Percentiles rank a stretch among this genome's conserved stretches.
Evolutionary conservation across 2,888 invertebrate genomes (phyloP).

Genomic region (Cordilura impudica): DNA sequence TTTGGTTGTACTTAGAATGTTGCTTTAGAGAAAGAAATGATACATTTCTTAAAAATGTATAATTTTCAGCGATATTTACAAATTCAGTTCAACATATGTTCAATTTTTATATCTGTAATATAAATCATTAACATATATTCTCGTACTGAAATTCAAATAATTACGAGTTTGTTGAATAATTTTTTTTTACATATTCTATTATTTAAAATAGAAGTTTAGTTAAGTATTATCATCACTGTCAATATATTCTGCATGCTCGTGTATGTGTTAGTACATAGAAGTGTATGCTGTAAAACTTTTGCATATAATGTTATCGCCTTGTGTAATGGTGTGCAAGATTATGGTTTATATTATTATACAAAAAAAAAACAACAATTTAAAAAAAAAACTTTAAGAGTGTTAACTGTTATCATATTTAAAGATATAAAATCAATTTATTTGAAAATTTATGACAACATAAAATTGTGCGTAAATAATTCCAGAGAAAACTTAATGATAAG

Average conservation of each 20-base stretch:
- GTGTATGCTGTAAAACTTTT: constrained; percentile 34
- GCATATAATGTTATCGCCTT: constrained; percentile 51
- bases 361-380: neutral
- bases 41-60: no score
- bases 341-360: constrained; percentile 26
- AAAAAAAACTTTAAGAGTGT: neutral
- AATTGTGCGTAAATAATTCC: neutral
- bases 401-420: neutral
- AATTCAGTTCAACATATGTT: no score
- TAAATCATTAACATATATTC: no score
- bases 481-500: neutral
- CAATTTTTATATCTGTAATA: no score
- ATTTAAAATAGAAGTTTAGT: no score
- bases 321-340: constrained; percentile 53
- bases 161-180: no score
- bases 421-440: neutral
- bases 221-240: neutral
- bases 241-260: neutral
- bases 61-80: no score
- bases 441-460: neutral
- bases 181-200: no score
- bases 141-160: no score
- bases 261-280: constrained; percentile 5
- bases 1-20: no score
- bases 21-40: no score